Base-by-base conservation (phyloP, 2,888 invertebrate species). In the Volucella inanis region DNA sequence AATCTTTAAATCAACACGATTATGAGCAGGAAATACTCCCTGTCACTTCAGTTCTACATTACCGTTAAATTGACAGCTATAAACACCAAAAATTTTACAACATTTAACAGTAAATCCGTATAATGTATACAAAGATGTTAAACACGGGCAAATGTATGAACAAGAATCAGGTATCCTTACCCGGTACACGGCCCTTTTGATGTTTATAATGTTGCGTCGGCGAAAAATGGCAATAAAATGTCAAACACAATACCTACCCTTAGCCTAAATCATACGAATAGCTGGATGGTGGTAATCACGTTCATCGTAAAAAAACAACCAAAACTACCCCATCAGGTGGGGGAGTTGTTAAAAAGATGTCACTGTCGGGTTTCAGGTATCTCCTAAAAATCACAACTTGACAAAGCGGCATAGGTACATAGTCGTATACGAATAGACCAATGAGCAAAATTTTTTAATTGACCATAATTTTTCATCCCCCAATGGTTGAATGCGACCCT, bases 391-490 rank as follows among this genome's bases (percentile, higher is more conserved):
- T 72, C 72, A 68, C 31, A 59, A n/a, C 15, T 45, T 18, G 49
- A 47, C 12, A 39, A 15, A 31, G 47, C 38, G 41, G 41, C 64
- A 70, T 59, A 70, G n/a, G n/a, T n/a, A n/a, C n/a, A n/a, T n/a
- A n/a, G n/a, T n/a, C 31, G 6, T 6, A 31, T 31, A 31, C 6
- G 6, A 31, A 67, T 59, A 65, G 71, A 49, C 52, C 52, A 55
- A 62, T 41, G 57, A 68, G 67, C 45, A 80, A 71, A 31, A 57
- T 71, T 77, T 70, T 70, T 81, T 85, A 81, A 85, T 77, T 85
- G 85, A 81, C 85, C 76, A 81, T 77, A 68, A 85, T 76, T 54
- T 49, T 65, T 65, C 52, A 70, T 31, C 31, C 55, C 18, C 18
- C 18, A 18, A 31, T 39, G 31, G 15, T 62, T 22, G 18, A n/a